Percentiles rank a stretch among this genome's conserved stretches.
Conservation (phyloP, 2,888 invertebrate species). For the Dynastes maya region DNA sequence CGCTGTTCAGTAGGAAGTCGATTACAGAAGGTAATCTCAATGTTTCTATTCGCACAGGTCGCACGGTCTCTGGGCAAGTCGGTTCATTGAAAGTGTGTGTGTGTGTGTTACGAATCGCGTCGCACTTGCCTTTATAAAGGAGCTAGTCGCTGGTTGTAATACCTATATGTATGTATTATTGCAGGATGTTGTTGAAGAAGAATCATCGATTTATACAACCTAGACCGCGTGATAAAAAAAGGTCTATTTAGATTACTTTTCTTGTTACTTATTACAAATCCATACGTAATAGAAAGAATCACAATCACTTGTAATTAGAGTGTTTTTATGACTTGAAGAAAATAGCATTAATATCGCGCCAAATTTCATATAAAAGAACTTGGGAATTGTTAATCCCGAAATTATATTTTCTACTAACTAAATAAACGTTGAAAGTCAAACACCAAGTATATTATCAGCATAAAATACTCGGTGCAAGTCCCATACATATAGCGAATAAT, state of each 20-base stretch:
- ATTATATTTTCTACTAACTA: background rate
- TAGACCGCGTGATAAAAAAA: background rate
- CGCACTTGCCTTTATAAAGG: conserved; percentile 9
- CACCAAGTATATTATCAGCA: no score
- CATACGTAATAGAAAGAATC: background rate
- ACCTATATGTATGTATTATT: background rate
- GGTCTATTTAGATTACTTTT: background rate
- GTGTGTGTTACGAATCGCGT: conserved; percentile 6
- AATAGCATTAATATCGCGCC: background rate
- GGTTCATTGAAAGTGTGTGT: conserved; percentile 35
- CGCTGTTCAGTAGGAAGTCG: conserved; percentile 46
- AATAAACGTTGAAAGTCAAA: background rate
- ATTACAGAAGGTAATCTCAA: conserved; percentile 45
- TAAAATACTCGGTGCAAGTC: no score
- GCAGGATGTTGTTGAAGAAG: background rate
- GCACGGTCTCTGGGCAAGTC: conserved; percentile 21
- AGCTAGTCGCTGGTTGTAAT: background rate
- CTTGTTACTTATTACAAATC: background rate
- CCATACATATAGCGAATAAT: no score
- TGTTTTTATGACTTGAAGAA: background rate
- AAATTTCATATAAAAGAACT: background rate
- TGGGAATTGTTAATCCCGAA: background rate
- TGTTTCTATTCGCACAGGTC: conserved; percentile 43
- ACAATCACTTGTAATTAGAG: background rate
- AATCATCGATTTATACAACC: background rate